Base-by-base conservation (phyloP, 2,888 invertebrate species). In the Mesorhabditis spiculigera region DNA sequence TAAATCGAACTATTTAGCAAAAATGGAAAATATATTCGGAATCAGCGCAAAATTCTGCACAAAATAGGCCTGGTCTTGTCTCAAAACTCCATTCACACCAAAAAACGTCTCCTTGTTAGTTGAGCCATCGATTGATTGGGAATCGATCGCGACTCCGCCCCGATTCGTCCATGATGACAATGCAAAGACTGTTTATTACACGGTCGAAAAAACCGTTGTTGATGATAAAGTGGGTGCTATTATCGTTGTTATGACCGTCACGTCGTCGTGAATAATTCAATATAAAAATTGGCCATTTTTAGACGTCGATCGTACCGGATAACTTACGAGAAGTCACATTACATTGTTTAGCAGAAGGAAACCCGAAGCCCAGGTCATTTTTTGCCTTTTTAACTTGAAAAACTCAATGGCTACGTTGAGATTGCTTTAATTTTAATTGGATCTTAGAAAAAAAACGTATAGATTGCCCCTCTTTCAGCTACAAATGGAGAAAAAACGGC, bases 281-380 rank as follows among this genome's bases (percentile, higher is more conserved):
- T 4, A 50, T 42, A 43, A 43, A 45, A n/a, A 42, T 45, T 62
- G n/a, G 68, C 42, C 68, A 13, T 41, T 44, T n/a, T 67, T 41
- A 62, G 42, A 65, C 62, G 44, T 68, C 71, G 13, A 73, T 73
- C n/a, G 28, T 28, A 28, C 73, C 77, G 6, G 77, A 75, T 44
- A 80, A 84, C 69, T 70, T 86, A 44, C 80, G 79, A 43, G 76
- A 79, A 65, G 80, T 78, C 67, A 91, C 93, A 85, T 93, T 98
- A 79, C 94, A 95, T 87, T 98, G 97, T 87, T 93, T 94, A 88
- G 97, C 97, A 13, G 92, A 92, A 87, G 96, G 95, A 81, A 93
- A 94, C 87, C 97, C 97, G 10, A 91, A 91, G 78, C 95, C 96
- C 69, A 91, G 90, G 94, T 96, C 90, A 89, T 91, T 90, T 68